Conservation (phyloP, 37 sponge, comb jelly and placozoan species). For the Chondrosia reniformis region DNA sequence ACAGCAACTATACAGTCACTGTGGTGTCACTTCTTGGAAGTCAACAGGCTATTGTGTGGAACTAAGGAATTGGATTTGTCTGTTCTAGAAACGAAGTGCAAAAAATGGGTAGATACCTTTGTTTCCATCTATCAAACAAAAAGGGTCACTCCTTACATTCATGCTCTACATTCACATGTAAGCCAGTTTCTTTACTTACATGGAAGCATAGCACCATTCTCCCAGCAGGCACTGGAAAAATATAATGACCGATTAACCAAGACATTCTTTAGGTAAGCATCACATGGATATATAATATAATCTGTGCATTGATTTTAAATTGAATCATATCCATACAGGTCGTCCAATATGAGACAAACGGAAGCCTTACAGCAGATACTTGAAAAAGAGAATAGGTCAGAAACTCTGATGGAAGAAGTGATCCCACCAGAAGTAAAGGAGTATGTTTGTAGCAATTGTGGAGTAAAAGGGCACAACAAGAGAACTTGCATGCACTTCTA, state of each 20-base stretch:
- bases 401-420: neutral
- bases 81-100: neutral
- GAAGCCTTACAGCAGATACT: neutral
- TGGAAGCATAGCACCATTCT: constrained; percentile 16
- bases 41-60: neutral
- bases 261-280: constrained; percentile 4
- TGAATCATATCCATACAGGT: neutral
- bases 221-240: constrained; percentile 23
- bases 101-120: neutral
- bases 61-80: no score
- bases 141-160: constrained; percentile 19
- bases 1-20: neutral
- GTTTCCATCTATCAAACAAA: neutral
- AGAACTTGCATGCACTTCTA: neutral
- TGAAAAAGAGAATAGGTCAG: neutral
- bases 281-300: neutral
- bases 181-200: constrained; percentile 1
- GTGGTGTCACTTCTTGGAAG: constrained; percentile 1
- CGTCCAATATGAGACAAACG: neutral
- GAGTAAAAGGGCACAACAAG: neutral
- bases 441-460: neutral
- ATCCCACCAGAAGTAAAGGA: neutral
- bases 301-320: neutral
- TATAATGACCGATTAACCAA: constrained; percentile 14
- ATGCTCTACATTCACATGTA: constrained; percentile 19